Evolutionary conservation across 2,797 vertebrate genomes (phyloP).

Genomic region (Amblyopsis hoosieri): DNA sequence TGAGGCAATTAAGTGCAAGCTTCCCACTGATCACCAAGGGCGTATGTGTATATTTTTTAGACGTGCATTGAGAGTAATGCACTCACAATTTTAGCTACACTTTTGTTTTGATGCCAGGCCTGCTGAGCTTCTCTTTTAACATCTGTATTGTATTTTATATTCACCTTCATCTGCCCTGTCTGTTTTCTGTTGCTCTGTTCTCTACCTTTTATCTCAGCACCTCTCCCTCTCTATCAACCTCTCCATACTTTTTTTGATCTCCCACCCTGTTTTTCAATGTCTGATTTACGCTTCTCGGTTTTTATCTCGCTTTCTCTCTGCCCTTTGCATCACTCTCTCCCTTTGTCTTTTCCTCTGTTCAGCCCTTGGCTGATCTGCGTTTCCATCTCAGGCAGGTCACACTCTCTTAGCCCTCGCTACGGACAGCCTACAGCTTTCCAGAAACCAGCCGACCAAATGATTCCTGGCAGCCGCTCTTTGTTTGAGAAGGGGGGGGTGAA

Average conservation of each 20-base stretch:
- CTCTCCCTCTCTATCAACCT: conserved; percentile 22
- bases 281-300: conserved; percentile 34
- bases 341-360: conserved; percentile 7
- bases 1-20: not conserved
- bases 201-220: conserved; percentile 20
- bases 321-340: conserved; percentile 9
- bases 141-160: conserved; percentile 11
- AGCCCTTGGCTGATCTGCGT: conserved; percentile 25
- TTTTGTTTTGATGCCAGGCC: conserved; percentile 61
- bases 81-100: conserved; percentile 29
- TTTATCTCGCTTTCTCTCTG: conserved; percentile 23
- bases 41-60: conserved; percentile 27
- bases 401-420: conserved; percentile 42
- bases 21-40: conserved; percentile 10
- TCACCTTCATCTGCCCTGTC: conserved; percentile 47
- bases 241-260: conserved; percentile 32
- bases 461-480: conserved; percentile 62
- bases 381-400: conserved; percentile 44
- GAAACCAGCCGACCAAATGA: conserved; percentile 59
- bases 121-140: conserved; percentile 10
- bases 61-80: conserved; percentile 17
- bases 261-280: conserved; percentile 21
- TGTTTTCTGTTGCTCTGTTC: not conserved
- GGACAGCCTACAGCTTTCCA: conserved; percentile 46
- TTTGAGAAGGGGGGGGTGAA: conserved; percentile 52